Conservation (phyloP, 1,140 invertebrate species). For the Drosophila nannoptera region DNA sequence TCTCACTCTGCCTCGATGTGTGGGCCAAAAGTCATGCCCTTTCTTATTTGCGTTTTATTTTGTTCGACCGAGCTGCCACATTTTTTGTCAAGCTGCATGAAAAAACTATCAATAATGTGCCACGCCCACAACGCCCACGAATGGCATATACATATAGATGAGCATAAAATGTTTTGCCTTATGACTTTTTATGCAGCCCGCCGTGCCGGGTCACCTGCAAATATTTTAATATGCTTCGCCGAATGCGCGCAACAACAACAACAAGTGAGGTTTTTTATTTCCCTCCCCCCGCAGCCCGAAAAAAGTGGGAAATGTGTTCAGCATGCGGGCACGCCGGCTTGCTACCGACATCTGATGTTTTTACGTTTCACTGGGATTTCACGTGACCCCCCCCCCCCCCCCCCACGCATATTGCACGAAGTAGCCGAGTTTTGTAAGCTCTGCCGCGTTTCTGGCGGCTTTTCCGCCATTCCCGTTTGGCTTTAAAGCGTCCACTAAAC, state of each 20-base stretch:
- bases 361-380: slow-evolving; percentile 46
- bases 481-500: slow-evolving; percentile 60
- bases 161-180: slow-evolving; percentile 73
- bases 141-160: slow-evolving; percentile 23
- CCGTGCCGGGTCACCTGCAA: slow-evolving; percentile 50
- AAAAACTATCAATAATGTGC: slow-evolving; percentile 74
- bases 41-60: not conserved
- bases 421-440: slow-evolving; percentile 50
- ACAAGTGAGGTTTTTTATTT: slow-evolving; percentile 7
- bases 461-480: slow-evolving; percentile 50
- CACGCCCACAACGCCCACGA: slow-evolving; percentile 34
- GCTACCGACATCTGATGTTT: slow-evolving; percentile 28
- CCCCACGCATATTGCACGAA: slow-evolving; percentile 63
- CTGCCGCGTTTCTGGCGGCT: slow-evolving; percentile 6
- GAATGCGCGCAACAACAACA: slow-evolving; percentile 33
- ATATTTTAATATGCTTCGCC: slow-evolving; percentile 72
- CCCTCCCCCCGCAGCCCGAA: not conserved
- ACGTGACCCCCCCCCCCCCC: too few species aligned
- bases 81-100: slow-evolving; percentile 51
- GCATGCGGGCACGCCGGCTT: slow-evolving; percentile 16
- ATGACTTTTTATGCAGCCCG: slow-evolving; percentile 70
- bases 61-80: not conserved
- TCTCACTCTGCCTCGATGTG: not conserved
- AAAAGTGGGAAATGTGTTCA: slow-evolving; percentile 35
- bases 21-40: slow-evolving; percentile 55